These are phyloP conservation scores for Celastrina argiolus DNA, from an alignment of 2,888 invertebrate genomes.

Conservation along the genomic window DNA sequence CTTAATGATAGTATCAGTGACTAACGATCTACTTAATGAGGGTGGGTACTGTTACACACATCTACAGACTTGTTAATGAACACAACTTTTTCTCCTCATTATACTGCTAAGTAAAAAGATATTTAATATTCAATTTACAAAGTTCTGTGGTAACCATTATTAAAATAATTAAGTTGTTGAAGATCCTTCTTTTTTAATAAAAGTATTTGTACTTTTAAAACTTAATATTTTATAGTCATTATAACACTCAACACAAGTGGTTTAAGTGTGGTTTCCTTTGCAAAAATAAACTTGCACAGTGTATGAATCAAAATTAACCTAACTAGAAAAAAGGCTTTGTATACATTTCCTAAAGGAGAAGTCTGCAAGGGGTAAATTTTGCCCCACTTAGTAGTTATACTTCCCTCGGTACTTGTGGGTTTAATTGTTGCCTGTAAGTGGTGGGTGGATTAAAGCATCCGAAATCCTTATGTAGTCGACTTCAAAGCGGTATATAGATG, in stretches of 20 bases:
- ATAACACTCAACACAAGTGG: neutral
- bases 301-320: constrained; percentile 4
- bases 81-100: constrained; percentile 30
- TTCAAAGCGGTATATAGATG: constrained; percentile 24
- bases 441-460: constrained; percentile 67
- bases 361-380: constrained; percentile 42
- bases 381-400: constrained; percentile 64
- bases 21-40: constrained; percentile 37
- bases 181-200: neutral
- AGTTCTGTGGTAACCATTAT: neutral
- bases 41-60: constrained; percentile 33
- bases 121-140: constrained; percentile 6
- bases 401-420: constrained; percentile 58
- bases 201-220: neutral
- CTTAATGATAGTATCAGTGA: constrained; percentile 32
- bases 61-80: constrained; percentile 32
- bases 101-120: constrained; percentile 17
- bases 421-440: constrained; percentile 73
- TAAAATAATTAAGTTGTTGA: neutral
- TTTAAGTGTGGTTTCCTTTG: neutral
- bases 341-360: neutral
- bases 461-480: constrained; percentile 60
- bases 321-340: neutral
- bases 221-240: neutral
- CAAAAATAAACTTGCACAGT: neutral